A percentile compares a stretch with the other conserved stretches of the same genome.
Conservation (phyloP, 2,797 vertebrate species). For the Erethizon dorsatum region DNA sequence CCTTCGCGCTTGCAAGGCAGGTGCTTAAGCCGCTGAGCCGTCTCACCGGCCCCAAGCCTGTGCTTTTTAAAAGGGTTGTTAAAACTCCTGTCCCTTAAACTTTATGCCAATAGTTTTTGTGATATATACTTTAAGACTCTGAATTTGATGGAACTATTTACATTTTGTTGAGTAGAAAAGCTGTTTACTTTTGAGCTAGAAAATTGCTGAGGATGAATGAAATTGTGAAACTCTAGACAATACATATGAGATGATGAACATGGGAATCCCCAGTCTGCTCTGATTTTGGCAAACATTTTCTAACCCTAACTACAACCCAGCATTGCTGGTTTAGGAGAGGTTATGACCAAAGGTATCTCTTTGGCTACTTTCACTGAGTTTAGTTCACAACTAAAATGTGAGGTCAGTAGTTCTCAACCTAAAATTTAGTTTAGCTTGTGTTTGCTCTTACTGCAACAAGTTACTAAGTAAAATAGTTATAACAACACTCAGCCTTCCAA, state of each 20-base stretch:
- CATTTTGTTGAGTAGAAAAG: slow-evolving; percentile 13
- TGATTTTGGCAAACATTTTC: slow-evolving; percentile 51
- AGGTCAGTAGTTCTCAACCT: background rate
- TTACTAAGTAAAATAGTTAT: slow-evolving; percentile 5
- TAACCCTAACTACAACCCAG: background rate
- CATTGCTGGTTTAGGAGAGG: background rate
- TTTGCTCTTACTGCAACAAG: slow-evolving; percentile 30
- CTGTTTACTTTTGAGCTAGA: slow-evolving; percentile 24
- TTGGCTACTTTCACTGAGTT: background rate
- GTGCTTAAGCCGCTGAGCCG: no score
- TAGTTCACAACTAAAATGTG: slow-evolving; percentile 6
- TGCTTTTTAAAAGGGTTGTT: background rate
- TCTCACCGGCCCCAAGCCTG: no score
- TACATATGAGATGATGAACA: background rate
- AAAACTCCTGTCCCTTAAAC: background rate
- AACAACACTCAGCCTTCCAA: background rate
- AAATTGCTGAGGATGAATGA: slow-evolving; percentile 36
- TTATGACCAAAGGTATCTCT: background rate
- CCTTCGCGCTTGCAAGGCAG: no score
- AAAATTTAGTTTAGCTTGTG: slow-evolving; percentile 7
- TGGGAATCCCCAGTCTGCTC: background rate
- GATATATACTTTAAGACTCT: background rate
- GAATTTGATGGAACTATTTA: background rate
- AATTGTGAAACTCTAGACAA: slow-evolving; percentile 24
- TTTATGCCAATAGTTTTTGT: background rate